These are phyloP conservation scores for Parelbella ahira DNA, from an alignment of 2,888 invertebrate genomes.

Conservation along the genomic window DNA sequence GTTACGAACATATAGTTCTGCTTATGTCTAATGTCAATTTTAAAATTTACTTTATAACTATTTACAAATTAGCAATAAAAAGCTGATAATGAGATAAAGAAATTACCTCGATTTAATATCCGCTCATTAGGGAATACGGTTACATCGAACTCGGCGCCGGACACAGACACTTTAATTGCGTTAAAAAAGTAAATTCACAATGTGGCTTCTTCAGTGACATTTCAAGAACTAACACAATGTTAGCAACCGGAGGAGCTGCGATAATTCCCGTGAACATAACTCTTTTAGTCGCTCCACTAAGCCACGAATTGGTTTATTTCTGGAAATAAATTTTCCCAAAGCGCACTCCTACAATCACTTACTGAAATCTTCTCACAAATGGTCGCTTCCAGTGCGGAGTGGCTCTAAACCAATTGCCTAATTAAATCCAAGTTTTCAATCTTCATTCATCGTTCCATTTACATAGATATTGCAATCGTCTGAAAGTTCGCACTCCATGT, in stretches of 20 bases:
- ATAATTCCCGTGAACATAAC: slow-evolving; percentile 20
- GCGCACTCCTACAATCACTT: slow-evolving; percentile 11
- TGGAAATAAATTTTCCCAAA: slow-evolving; percentile 11
- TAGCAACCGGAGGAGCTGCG: slow-evolving; percentile 2
- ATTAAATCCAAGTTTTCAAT: slow-evolving; percentile 10
- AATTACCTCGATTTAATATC: too few relatives aligned
- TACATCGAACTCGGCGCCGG: too few relatives aligned
- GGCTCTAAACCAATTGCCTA: slow-evolving; percentile 18
- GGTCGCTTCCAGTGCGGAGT: slow-evolving; percentile 7
- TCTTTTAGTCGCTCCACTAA: slow-evolving; percentile 13
- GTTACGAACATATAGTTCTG: too few relatives aligned
- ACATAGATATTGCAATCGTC: slow-evolving; percentile 11
- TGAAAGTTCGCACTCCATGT: slow-evolving; percentile 4
- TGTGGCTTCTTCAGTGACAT: slow-evolving; percentile 11
- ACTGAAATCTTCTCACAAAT: slow-evolving; percentile 13
- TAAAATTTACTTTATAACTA: too few relatives aligned
- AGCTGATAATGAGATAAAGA: too few relatives aligned
- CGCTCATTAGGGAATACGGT: too few relatives aligned
- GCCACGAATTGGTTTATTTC: slow-evolving; percentile 20
- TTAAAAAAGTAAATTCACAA: too few relatives aligned
- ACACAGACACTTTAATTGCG: too few relatives aligned
- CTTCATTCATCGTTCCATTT: slow-evolving; percentile 4
- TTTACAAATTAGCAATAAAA: too few relatives aligned
- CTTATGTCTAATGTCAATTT: too few relatives aligned
- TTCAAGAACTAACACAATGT: slow-evolving; percentile 15